phyloP scores from a whole-genome alignment of 2,113 vertebrate genomes.

The Scortum barcoo region DNA sequence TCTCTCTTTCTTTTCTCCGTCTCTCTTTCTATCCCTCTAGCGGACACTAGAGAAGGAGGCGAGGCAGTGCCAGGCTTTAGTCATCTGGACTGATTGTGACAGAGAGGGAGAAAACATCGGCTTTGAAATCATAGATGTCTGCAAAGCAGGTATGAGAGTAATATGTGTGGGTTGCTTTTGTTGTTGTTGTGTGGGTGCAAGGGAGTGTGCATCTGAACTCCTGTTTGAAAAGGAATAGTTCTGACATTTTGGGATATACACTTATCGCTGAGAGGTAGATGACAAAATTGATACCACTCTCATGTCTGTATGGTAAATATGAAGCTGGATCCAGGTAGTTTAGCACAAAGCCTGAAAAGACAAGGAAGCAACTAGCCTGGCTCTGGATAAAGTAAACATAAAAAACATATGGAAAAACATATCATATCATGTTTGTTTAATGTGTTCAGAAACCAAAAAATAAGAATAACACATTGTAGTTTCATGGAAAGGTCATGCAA shows the following conservation, averaged over 20 bases:
- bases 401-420: too few relatives aligned
- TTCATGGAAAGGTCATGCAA: neutral
- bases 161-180: neutral
- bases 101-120: conserved; percentile 98
- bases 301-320: neutral
- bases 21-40: conserved; percentile 75
- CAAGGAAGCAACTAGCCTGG: neutral
- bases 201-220: neutral
- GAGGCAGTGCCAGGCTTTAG: conserved; percentile 90
- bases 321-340: neutral
- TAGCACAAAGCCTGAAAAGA: neutral
- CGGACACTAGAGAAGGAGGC: conserved; percentile 92
- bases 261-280: neutral
- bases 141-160: conserved; percentile 90
- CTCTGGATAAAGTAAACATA: neutral
- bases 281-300: neutral
- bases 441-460: neutral
- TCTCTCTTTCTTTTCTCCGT: neutral
- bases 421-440: neutral
- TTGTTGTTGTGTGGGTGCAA: neutral
- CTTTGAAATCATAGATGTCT: conserved; percentile 95
- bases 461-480: neutral
- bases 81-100: conserved; percentile 99
- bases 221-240: neutral
- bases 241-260: neutral